Percentiles rank a stretch among this genome's conserved stretches.
These are phyloP conservation scores for Hyles vespertilio DNA, from an alignment of 1,140 invertebrate genomes.

Conservation along the genomic window DNA sequence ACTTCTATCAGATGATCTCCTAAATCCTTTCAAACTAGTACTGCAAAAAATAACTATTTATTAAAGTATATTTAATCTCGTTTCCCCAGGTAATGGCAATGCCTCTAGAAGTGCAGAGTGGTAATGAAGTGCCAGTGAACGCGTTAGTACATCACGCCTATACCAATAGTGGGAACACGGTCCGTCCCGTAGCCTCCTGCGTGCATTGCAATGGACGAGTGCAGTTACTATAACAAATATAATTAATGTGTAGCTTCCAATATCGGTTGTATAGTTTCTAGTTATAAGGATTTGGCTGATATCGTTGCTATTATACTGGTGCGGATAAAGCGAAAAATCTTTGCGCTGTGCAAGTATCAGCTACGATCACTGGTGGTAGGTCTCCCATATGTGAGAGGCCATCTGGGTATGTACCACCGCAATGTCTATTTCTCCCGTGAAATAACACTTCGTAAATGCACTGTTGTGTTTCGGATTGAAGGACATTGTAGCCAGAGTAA, in stretches of 20 bases:
- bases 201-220: conserved; percentile 63
- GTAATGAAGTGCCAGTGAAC: conserved; percentile 58
- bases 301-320: no score
- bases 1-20: background rate
- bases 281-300: no score
- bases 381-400: no score
- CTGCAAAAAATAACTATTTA: background rate
- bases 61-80: conserved; percentile 11
- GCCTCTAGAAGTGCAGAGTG: conserved; percentile 49
- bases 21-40: background rate
- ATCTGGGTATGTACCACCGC: no score
- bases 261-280: background rate
- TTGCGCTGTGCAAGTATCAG: no score
- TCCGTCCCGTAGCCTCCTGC: conserved; percentile 53
- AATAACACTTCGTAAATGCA: no score
- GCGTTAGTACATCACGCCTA: conserved; percentile 62
- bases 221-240: conserved; percentile 43
- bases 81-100: conserved; percentile 53
- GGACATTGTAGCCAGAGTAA: no score
- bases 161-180: conserved; percentile 41
- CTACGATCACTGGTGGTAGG: no score
- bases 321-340: no score
- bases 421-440: no score
- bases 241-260: no score
- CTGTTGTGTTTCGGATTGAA: no score